Percentiles rank a stretch among this genome's conserved stretches.
phyloP scores from a whole-genome alignment of 2,888 invertebrate species.

The Drepana falcataria region DNA sequence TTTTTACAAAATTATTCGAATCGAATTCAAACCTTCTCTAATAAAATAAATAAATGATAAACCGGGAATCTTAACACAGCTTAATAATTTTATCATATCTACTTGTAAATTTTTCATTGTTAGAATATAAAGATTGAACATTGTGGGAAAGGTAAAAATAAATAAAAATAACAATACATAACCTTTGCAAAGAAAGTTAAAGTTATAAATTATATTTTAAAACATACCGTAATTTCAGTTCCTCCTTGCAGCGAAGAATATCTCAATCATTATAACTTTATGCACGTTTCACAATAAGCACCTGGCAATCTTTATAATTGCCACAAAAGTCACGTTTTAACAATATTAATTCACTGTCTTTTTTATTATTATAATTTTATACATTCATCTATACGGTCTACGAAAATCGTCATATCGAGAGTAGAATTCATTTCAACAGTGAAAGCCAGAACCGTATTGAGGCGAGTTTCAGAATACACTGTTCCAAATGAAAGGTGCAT shows the following conservation, averaged over 20 bases:
- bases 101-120: no score
- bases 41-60: no score
- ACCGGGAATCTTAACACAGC: no score
- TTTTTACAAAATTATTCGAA: no score
- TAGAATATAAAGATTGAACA: no score
- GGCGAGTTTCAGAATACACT: conserved; percentile 25
- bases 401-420: not conserved
- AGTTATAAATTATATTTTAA: no score
- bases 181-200: no score
- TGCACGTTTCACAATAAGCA: not conserved
- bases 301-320: conserved; percentile 8
- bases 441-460: not conserved
- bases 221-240: no score
- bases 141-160: no score
- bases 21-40: no score
- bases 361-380: not conserved
- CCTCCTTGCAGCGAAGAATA: not conserved
- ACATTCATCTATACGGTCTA: not conserved
- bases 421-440: not conserved
- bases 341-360: not conserved
- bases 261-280: not conserved
- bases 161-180: no score
- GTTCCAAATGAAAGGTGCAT: conserved; percentile 16
- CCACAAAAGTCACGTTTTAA: conserved; percentile 3
- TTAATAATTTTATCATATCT: no score